Evolutionary conservation across 92 coral and sea anemone species (phyloP).

Genomic region (Virgularia gustaviana): DNA sequence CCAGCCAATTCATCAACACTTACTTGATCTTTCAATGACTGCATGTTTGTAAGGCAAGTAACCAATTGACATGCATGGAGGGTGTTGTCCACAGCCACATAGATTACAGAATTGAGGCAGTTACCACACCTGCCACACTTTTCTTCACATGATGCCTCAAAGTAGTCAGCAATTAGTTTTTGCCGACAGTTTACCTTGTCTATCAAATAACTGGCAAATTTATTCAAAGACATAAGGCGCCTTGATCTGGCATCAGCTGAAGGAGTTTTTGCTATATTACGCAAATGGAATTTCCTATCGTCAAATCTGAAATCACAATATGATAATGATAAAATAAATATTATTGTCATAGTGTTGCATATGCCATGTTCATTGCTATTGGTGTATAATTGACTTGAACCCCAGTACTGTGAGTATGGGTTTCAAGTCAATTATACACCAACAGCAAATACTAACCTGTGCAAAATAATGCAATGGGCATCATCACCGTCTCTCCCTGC

Average conservation of each 20-base stretch:
- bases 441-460: background rate
- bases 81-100: background rate
- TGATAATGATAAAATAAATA: background rate
- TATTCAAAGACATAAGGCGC: constrained; percentile 5
- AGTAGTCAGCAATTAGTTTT: constrained; percentile 19
- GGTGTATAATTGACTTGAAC: too few relatives aligned
- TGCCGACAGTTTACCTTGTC: constrained; percentile 10
- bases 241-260: constrained; percentile 22
- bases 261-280: constrained; percentile 10
- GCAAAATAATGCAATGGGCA: constrained; percentile 21
- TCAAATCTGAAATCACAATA: constrained; percentile 18
- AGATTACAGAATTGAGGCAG: constrained; percentile 26
- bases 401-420: too few relatives aligned
- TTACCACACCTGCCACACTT: constrained; percentile 27
- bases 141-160: constrained; percentile 1
- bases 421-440: too few relatives aligned
- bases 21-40: constrained; percentile 18
- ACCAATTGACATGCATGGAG: constrained; percentile 21
- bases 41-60: constrained; percentile 19
- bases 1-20: constrained; percentile 28
- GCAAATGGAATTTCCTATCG: constrained; percentile 33
- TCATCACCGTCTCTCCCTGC: constrained; percentile 23
- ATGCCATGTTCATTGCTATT: too few relatives aligned
- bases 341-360: too few relatives aligned
- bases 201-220: constrained; percentile 12